Conservation (phyloP, 2,797 vertebrate genomes). For the Eremophila alpestris region DNA sequence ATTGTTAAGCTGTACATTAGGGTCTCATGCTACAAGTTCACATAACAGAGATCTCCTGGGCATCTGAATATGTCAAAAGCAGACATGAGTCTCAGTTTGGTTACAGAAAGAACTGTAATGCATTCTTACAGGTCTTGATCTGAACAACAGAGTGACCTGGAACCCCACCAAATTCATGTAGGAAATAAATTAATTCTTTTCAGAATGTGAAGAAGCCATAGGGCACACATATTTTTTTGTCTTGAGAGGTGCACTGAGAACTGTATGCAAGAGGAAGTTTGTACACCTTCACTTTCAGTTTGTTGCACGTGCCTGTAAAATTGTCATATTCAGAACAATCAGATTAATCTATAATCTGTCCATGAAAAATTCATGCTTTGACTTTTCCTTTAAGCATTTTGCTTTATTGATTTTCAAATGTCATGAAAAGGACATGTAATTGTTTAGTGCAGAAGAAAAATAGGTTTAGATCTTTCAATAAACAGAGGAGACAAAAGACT, state of each 20-base stretch:
- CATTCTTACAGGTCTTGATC: neutral
- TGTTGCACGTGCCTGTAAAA: neutral
- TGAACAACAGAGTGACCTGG: neutral
- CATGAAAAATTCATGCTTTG: conserved; percentile 37
- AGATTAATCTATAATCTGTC: neutral
- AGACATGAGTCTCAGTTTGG: neutral
- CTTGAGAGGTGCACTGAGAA: neutral
- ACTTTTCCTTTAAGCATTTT: conserved; percentile 11
- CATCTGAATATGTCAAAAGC: neutral
- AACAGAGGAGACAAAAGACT: neutral
- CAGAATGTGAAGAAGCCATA: neutral
- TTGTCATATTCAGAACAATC: neutral
- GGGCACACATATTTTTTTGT: neutral
- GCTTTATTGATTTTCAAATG: conserved; percentile 46
- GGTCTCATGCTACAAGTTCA: neutral
- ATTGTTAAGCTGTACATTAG: neutral
- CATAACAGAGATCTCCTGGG: neutral
- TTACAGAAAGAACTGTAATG: neutral
- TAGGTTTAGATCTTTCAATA: neutral
- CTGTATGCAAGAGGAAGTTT: neutral
- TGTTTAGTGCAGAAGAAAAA: conserved; percentile 7
- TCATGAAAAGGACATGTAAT: neutral
- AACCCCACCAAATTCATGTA: neutral
- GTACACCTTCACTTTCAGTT: neutral
- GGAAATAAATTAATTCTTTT: neutral